A percentile compares a stretch with the other conserved stretches of the same genome.
Conservation (phyloP, 2,797 vertebrate species). For the Pogonophryne albipinna region DNA sequence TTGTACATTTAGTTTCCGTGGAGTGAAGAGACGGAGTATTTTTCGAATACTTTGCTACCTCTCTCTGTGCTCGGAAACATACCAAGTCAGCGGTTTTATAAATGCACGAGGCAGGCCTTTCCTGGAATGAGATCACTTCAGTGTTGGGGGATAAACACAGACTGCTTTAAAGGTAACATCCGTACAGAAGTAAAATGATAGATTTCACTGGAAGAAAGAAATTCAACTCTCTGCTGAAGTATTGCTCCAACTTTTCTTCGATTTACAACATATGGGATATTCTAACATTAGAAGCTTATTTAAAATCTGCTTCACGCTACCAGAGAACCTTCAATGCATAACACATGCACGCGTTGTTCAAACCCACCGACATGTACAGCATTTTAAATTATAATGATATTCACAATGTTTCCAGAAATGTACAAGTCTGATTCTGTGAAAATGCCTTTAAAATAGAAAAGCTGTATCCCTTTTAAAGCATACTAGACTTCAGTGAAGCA, state of each 20-base stretch:
- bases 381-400: constrained; percentile 17
- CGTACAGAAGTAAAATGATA: constrained; percentile 22
- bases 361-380: constrained; percentile 1
- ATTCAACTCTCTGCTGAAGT: background rate
- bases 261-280: background rate
- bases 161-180: constrained; percentile 36
- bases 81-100: constrained; percentile 60
- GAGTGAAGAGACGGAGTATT: constrained; percentile 53
- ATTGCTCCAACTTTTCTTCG: constrained; percentile 3
- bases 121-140: constrained; percentile 48
- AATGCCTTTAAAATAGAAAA: constrained; percentile 4
- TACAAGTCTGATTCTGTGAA: constrained; percentile 7
- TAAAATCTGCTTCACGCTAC: constrained; percentile 17
- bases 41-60: constrained; percentile 63
- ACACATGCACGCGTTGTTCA: constrained; percentile 21
- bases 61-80: constrained; percentile 43
- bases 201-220: constrained; percentile 4
- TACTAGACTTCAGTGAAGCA: constrained; percentile 11
- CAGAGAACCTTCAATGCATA: background rate
- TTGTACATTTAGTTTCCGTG: constrained; percentile 49
- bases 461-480: constrained; percentile 15
- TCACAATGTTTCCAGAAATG: constrained; percentile 19
- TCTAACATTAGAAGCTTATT: constrained; percentile 12
- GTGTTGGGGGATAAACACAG: constrained; percentile 34
- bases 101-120: constrained; percentile 44